These are phyloP conservation scores for Macquaria ambigua DNA, from an alignment of 2,113 vertebrate species.

Conservation along the genomic window DNA sequence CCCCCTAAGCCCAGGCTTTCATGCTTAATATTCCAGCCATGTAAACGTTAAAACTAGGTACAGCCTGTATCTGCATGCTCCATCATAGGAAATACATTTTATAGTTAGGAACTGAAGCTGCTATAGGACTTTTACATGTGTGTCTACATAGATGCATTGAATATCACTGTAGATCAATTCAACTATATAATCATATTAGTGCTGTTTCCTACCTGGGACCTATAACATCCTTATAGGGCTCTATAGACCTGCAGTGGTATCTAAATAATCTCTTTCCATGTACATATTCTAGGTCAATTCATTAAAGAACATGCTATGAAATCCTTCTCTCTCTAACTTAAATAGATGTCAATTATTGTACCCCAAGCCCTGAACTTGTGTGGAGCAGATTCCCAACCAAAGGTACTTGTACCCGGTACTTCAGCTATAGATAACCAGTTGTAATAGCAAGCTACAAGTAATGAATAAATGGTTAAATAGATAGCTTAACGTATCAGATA, in stretches of 20 bases:
- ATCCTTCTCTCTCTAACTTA: background rate
- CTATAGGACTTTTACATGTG: background rate
- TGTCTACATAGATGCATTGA: background rate
- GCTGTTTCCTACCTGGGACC: background rate
- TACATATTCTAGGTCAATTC: background rate
- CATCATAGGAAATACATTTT: constrained; percentile 10
- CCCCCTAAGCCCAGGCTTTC: constrained; percentile 26
- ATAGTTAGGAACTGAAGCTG: background rate
- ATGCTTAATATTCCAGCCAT: constrained; percentile 57
- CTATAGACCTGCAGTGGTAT: background rate
- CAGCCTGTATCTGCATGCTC: constrained; percentile 21
- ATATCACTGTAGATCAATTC: constrained; percentile 4
- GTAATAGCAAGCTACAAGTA: no score
- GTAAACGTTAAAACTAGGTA: constrained; percentile 29
- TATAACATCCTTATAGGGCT: background rate
- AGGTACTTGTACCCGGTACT: no score
- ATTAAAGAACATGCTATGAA: background rate
- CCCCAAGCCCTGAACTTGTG: no score
- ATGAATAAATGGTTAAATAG: no score
- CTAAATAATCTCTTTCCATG: background rate
- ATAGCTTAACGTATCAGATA: no score
- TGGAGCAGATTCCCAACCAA: no score
- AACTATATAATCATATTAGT: background rate
- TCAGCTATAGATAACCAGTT: no score
- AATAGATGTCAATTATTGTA: background rate